Conservation (phyloP, 2,797 vertebrate genomes). For the Thripadectes ignobilis region DNA sequence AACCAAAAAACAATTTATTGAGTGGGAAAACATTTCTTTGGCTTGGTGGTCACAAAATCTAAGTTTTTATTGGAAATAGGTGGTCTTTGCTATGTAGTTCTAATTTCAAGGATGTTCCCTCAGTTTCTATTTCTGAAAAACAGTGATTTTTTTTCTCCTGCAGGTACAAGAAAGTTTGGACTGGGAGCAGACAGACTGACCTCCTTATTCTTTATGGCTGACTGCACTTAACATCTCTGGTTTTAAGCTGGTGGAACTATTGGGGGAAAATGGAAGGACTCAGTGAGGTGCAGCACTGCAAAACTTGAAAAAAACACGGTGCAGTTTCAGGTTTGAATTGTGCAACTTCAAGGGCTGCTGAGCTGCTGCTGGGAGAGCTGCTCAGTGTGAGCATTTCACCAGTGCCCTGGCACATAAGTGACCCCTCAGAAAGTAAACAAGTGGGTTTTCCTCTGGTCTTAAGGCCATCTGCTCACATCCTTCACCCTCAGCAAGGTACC, state of each 20-base stretch:
- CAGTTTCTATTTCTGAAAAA: not conserved
- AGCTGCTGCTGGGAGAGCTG: not conserved
- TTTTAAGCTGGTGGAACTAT: not conserved
- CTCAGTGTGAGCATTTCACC: rapidly evolving
- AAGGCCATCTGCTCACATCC: rapidly evolving
- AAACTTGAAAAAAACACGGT: not conserved
- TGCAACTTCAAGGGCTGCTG: not conserved
- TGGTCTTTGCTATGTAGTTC: not conserved
- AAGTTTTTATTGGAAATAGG: not conserved
- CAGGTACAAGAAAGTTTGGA: not conserved
- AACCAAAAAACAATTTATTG: not conserved
- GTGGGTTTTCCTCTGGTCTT: not conserved
- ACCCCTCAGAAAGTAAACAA: rapidly evolving
- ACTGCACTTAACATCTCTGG: rapidly evolving
- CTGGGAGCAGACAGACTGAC: not conserved
- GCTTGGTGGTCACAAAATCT: not conserved
- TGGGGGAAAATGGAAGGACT: not conserved
- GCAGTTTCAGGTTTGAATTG: not conserved
- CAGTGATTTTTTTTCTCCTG: not conserved
- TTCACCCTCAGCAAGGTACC: rapidly evolving
- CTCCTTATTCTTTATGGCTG: not conserved
- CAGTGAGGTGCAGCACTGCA: rapidly evolving
- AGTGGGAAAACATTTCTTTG: not conserved
- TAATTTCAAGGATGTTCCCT: not conserved
- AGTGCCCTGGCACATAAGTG: rapidly evolving